Conservation (phyloP, 2,113 vertebrate genomes). For the Chelonoidis abingdonii region DNA sequence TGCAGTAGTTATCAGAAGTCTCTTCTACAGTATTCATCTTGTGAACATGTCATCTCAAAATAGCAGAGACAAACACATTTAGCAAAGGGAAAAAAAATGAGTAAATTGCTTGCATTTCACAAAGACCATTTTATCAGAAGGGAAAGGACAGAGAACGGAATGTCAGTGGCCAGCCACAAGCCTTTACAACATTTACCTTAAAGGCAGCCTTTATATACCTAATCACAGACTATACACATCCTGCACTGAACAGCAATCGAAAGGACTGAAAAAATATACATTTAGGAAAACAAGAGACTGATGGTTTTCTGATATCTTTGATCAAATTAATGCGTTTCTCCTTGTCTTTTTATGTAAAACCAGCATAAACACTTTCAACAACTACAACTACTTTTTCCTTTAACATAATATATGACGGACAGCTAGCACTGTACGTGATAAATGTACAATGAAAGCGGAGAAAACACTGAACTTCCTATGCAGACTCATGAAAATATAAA, state of each 20-base stretch:
- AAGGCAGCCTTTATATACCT: constrained; percentile 79
- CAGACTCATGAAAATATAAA: constrained; percentile 75
- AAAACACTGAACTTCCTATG: constrained; percentile 64
- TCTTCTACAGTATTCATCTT: constrained; percentile 54
- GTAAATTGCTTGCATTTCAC: constrained; percentile 64
- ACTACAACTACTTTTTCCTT: constrained; percentile 65
- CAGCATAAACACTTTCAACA: constrained; percentile 58
- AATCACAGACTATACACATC: constrained; percentile 86
- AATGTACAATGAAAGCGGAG: constrained; percentile 63
- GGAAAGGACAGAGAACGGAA: constrained; percentile 56
- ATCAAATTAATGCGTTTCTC: constrained; percentile 68
- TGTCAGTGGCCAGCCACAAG: constrained; percentile 89
- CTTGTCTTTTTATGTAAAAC: constrained; percentile 47
- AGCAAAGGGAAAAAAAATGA: constrained; percentile 47
- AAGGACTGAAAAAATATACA: constrained; percentile 76
- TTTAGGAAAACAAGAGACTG: constrained; percentile 73
- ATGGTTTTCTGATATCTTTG: constrained; percentile 48
- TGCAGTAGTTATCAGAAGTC: constrained; percentile 54
- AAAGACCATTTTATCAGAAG: constrained; percentile 48
- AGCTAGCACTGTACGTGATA: constrained; percentile 57
- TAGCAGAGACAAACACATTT: constrained; percentile 54
- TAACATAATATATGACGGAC: constrained; percentile 58
- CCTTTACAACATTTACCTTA: constrained; percentile 87
- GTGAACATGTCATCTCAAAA: constrained; percentile 66
- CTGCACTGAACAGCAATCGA: constrained; percentile 79